These are phyloP conservation scores for Dunckerocampus dactyliophorus DNA, from an alignment of 2,113 vertebrate species.

Conservation along the genomic window DNA sequence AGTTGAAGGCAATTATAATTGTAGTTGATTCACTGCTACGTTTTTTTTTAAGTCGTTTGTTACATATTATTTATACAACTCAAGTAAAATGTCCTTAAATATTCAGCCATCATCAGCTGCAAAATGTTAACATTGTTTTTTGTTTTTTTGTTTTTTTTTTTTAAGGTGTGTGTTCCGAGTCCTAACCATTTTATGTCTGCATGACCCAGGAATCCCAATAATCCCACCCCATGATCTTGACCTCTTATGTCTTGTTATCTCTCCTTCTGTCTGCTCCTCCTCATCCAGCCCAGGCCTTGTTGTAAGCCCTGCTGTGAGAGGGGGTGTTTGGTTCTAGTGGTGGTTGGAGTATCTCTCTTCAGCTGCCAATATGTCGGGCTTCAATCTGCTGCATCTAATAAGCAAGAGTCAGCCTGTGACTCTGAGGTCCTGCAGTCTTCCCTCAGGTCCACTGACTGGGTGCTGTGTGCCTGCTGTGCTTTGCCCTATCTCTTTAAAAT, in stretches of 20 bases:
- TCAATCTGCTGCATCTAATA: constrained; percentile 99
- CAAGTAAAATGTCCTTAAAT: not conserved
- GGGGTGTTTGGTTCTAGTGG: constrained; percentile 38
- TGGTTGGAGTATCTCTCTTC: constrained; percentile 57
- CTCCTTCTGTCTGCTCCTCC: constrained; percentile 70
- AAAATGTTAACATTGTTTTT: not conserved
- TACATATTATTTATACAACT: too few relatives aligned
- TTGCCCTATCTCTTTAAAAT: constrained; percentile 45
- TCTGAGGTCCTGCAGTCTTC: constrained; percentile 94
- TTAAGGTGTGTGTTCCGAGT: constrained; percentile 3
- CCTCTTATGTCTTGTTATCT: constrained; percentile 65
- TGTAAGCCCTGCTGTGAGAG: constrained; percentile 28
- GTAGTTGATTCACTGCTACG: too few relatives aligned
- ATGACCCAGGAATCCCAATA: constrained; percentile 22
- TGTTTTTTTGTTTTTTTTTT: not conserved
- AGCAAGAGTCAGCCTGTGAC: constrained; percentile 96
- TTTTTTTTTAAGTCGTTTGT: too few relatives aligned
- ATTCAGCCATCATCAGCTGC: not conserved
- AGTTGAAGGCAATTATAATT: too few relatives aligned
- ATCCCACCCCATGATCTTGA: constrained; percentile 33
- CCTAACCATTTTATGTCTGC: constrained; percentile 10
- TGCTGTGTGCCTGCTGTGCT: constrained; percentile 79
- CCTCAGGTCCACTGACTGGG: constrained; percentile 90
- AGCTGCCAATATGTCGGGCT: constrained; percentile 92
- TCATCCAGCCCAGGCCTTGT: constrained; percentile 59